These are phyloP conservation scores for Drosophila watanabei DNA, from an alignment of 1,140 invertebrate species.

Conservation along the genomic window DNA sequence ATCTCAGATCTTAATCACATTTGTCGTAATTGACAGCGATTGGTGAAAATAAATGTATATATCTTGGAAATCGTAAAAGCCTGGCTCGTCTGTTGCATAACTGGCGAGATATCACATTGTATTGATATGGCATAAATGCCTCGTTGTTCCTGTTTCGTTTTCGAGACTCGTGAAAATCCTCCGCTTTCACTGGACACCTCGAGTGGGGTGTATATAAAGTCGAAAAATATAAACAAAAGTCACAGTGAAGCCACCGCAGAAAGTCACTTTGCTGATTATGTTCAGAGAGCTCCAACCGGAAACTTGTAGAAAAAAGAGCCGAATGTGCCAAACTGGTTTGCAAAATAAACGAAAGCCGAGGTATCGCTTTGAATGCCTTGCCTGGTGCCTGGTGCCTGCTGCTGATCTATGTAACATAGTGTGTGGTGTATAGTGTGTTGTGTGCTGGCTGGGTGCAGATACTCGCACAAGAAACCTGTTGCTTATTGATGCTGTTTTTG, in stretches of 20 bases:
- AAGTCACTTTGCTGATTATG: conserved; percentile 57
- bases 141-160: conserved; percentile 40
- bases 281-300: conserved; percentile 49
- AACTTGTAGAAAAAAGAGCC: conserved; percentile 59
- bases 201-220: conserved; percentile 3
- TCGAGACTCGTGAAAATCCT: conserved; percentile 24
- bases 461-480: conserved; percentile 56
- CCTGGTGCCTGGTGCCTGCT: background rate
- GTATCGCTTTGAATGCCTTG: conserved; percentile 43
- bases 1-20: conserved; percentile 21
- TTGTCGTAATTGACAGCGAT: conserved; percentile 23
- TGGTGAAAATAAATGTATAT: conserved; percentile 43
- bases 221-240: conserved; percentile 37
- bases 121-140: conserved; percentile 41
- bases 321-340: conserved; percentile 66
- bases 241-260: conserved; percentile 37
- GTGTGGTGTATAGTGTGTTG: conserved; percentile 7
- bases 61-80: conserved; percentile 51
- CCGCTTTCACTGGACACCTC: conserved; percentile 49
- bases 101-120: conserved; percentile 31
- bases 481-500: conserved; percentile 67
- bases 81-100: conserved; percentile 28
- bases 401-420: conserved; percentile 6
- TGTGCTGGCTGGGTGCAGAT: conserved; percentile 53
- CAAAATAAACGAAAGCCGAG: conserved; percentile 60